Conservation (phyloP, 1,140 invertebrate genomes). For the Drosophila sturtevanti region DNA sequence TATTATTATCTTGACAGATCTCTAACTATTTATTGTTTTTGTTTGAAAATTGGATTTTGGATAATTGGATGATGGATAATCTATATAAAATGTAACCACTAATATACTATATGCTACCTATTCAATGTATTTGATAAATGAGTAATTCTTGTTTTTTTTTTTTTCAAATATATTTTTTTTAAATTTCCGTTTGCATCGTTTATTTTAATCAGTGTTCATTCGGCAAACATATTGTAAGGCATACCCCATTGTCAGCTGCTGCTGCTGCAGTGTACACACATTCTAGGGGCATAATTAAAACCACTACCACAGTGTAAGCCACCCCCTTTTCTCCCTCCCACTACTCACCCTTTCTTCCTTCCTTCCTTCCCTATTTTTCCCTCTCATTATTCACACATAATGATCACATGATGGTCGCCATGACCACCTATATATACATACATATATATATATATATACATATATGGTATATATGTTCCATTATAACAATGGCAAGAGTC, state of each 20-base stretch:
- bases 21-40: too few species aligned
- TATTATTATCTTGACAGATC: too few species aligned
- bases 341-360: too few species aligned
- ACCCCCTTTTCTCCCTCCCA: neutral
- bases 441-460: neutral
- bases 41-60: too few species aligned
- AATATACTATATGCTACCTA: neutral
- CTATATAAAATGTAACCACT: neutral
- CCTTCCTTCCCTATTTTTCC: too few species aligned
- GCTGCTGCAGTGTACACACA: too few species aligned
- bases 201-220: slow-evolving; percentile 50
- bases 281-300: slow-evolving; percentile 52
- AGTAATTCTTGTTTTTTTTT: slow-evolving; percentile 36
- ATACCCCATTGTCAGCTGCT: slow-evolving; percentile 3
- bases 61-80: neutral
- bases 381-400: neutral
- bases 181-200: slow-evolving; percentile 54
- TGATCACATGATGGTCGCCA: slow-evolving; percentile 5
- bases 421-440: neutral
- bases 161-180: slow-evolving; percentile 42
- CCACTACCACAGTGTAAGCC: slow-evolving; percentile 38
- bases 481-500: slow-evolving; percentile 10
- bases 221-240: slow-evolving; percentile 14
- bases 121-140: neutral
- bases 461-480: neutral